Evolutionary conservation across 2,113 vertebrate genomes (phyloP).

Genomic region (Cavia aperea): DNA sequence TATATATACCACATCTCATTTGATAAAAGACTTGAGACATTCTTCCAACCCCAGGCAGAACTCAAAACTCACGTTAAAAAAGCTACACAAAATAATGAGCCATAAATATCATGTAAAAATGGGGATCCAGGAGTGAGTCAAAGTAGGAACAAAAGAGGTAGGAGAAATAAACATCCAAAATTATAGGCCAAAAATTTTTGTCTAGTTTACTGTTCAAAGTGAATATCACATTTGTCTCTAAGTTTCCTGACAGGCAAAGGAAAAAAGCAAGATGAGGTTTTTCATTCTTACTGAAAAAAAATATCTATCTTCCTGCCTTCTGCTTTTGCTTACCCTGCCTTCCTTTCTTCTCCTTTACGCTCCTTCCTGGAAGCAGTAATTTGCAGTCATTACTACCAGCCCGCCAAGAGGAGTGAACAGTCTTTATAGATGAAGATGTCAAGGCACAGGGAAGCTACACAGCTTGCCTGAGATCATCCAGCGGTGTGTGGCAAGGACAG

Average conservation of each 20-base stretch:
- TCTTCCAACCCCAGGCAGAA: constrained; percentile 38
- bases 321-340: not conserved
- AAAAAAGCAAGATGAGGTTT: not conserved
- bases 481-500: not conserved
- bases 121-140: not conserved
- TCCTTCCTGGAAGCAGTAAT: not conserved
- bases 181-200: not conserved
- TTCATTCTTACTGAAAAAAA: constrained; percentile 6
- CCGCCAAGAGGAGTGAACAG: not conserved
- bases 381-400: not conserved
- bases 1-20: not conserved
- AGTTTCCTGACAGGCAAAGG: constrained; percentile 25
- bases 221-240: constrained; percentile 12
- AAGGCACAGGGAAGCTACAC: not conserved
- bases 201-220: constrained; percentile 15
- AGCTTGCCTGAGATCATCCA: not conserved
- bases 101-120: constrained; percentile 37
- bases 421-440: not conserved
- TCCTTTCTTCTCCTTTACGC: not conserved
- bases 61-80: constrained; percentile 24
- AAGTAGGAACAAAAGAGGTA: constrained; percentile 26
- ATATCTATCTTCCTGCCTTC: not conserved
- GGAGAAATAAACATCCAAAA: constrained; percentile 46
- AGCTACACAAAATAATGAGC: constrained; percentile 30
- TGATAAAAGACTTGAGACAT: constrained; percentile 12